phyloP scores from a whole-genome alignment of 2,888 invertebrate genomes.

The Ophion ventricosus region DNA sequence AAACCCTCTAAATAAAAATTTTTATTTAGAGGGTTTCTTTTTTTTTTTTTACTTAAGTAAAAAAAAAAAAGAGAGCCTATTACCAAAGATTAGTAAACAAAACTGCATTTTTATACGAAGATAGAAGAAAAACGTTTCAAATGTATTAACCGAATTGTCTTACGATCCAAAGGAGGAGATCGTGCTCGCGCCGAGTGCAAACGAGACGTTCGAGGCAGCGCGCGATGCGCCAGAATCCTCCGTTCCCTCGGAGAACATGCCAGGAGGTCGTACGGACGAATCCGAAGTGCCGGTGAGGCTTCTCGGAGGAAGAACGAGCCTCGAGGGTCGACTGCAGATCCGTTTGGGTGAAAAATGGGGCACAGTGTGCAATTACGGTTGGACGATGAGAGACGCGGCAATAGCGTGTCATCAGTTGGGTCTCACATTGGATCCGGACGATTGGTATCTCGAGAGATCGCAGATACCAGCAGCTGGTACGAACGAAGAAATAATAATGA shows the following conservation, averaged over 20 bases:
- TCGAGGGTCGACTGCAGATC: slow-evolving; percentile 95
- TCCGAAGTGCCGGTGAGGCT: slow-evolving; percentile 90
- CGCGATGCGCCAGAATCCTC: slow-evolving; percentile 77
- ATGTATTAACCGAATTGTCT: not conserved
- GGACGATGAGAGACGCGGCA: slow-evolving; percentile 96
- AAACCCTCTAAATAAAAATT: no score
- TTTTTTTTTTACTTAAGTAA: no score
- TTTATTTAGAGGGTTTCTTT: no score
- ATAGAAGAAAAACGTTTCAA: no score
- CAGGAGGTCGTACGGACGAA: slow-evolving; percentile 76
- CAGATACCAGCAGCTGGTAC: slow-evolving; percentile 92
- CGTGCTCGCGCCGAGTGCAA: slow-evolving; percentile 86
- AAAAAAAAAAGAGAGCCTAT: no score
- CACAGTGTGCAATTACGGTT: slow-evolving; percentile 98
- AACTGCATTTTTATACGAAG: no score
- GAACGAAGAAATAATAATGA: slow-evolving; percentile 90
- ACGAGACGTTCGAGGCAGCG: slow-evolving; percentile 85
- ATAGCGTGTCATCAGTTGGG: slow-evolving; percentile 98
- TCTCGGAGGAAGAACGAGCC: slow-evolving; percentile 90
- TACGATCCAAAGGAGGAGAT: slow-evolving; percentile 85
- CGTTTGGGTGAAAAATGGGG: slow-evolving; percentile 96
- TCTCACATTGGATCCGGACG: slow-evolving; percentile 94
- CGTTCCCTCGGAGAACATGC: not conserved
- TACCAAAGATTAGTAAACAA: no score
- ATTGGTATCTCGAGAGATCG: slow-evolving; percentile 93